These are phyloP conservation scores for Epinotia ramella DNA, from an alignment of 2,888 invertebrate genomes.

Conservation along the genomic window DNA sequence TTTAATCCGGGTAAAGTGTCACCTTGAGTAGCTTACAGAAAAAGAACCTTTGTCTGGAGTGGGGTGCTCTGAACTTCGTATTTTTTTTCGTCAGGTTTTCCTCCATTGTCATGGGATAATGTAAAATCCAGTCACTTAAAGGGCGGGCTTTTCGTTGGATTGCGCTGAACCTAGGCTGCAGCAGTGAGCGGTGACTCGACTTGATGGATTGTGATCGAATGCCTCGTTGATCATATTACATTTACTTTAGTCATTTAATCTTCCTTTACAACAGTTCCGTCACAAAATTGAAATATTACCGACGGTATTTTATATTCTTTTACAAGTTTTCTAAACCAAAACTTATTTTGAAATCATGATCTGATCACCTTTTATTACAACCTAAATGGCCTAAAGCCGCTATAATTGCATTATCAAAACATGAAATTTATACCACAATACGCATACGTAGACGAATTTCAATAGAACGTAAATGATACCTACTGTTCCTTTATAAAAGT, in stretches of 20 bases:
- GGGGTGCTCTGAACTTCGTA: constrained; percentile 76
- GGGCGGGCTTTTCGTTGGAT: constrained; percentile 67
- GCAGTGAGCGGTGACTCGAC: constrained; percentile 58
- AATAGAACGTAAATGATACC: constrained; percentile 78
- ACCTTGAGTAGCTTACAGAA: constrained; percentile 82
- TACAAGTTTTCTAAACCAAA: not conserved
- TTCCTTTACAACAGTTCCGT: constrained; percentile 62
- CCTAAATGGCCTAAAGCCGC: not conserved
- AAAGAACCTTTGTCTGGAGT: constrained; percentile 81
- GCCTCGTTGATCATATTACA: constrained; percentile 77
- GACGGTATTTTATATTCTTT: constrained; percentile 48
- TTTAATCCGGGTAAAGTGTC: constrained; percentile 84
- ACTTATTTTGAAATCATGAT: not conserved
- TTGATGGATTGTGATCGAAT: constrained; percentile 82
- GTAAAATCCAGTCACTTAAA: constrained; percentile 74
- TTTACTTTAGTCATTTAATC: constrained; percentile 74
- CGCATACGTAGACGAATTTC: constrained; percentile 49
- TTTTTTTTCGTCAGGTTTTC: constrained; percentile 76
- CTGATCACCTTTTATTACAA: not conserved
- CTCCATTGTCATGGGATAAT: constrained; percentile 73
- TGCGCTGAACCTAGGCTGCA: constrained; percentile 66
- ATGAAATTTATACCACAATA: constrained; percentile 1
- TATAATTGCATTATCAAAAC: not conserved
- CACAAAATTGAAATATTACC: constrained; percentile 58
- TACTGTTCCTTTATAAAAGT: constrained; percentile 75